phyloP scores from a whole-genome alignment of 2,888 invertebrate species.

The Pyrochroa serraticornis region DNA sequence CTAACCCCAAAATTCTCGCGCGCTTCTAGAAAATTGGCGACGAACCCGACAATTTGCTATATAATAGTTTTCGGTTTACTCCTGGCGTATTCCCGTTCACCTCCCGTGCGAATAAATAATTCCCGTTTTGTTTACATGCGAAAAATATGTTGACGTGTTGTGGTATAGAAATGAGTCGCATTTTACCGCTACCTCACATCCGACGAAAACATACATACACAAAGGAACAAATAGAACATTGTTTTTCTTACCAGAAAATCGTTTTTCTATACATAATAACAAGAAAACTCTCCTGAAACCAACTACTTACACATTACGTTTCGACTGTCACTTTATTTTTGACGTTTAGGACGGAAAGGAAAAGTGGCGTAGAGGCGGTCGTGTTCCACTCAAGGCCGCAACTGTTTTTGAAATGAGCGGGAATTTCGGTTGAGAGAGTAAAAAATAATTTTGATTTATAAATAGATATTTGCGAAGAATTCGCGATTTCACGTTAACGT shows the following conservation, averaged over 20 bases:
- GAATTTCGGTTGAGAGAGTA: background rate
- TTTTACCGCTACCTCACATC: conserved; percentile 1
- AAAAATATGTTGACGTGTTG: conserved; percentile 35
- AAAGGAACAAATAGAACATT: background rate
- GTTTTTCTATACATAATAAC: conserved; percentile 15
- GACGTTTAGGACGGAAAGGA: conserved; percentile 32
- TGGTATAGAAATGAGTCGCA: conserved; percentile 14
- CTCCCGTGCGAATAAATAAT: background rate
- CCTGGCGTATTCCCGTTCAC: too few relatives aligned
- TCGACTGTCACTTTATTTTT: conserved; percentile 42
- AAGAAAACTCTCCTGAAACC: conserved; percentile 22
- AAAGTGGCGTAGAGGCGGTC: conserved; percentile 12
- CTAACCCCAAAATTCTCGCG: too few relatives aligned
- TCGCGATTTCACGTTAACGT: too few relatives aligned
- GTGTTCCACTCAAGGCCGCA: conserved; percentile 7
- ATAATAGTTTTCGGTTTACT: too few relatives aligned
- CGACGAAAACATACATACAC: conserved; percentile 1
- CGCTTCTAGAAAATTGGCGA: too few relatives aligned
- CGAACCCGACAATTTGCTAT: too few relatives aligned
- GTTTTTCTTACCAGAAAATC: conserved; percentile 27
- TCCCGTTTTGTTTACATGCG: conserved; percentile 15
- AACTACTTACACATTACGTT: conserved; percentile 45
- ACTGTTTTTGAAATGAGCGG: conserved; percentile 10
- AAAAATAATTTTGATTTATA: too few relatives aligned
- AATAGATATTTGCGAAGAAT: too few relatives aligned